A percentile compares a stretch with the other conserved stretches of the same genome.
phyloP scores from a whole-genome alignment of 1,140 invertebrate genomes.

The Diachasma alloeum region DNA sequence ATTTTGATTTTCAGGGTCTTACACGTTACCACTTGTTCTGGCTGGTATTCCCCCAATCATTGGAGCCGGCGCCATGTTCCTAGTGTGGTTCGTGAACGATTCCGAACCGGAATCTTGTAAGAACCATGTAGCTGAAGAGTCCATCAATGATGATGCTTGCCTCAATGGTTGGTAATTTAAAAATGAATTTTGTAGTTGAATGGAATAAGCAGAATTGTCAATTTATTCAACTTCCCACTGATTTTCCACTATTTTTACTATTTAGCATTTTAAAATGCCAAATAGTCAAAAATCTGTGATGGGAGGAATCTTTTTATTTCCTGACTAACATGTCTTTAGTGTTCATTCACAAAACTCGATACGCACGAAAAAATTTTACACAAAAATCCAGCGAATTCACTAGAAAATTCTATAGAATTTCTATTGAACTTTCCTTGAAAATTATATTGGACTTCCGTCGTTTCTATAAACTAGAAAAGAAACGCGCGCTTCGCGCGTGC shows the following conservation, averaged over 20 bases:
- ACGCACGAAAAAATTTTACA: too few relatives aligned
- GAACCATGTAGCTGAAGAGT: slow-evolving; percentile 9
- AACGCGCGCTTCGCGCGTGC: too few relatives aligned
- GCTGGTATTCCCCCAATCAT: slow-evolving; percentile 86
- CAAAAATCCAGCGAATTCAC: too few relatives aligned
- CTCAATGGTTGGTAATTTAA: slow-evolving; percentile 26
- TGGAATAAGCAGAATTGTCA: not conserved
- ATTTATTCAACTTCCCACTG: not conserved
- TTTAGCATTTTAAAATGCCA: too few relatives aligned
- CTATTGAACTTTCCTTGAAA: too few relatives aligned
- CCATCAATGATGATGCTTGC: not conserved
- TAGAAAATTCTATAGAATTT: too few relatives aligned
- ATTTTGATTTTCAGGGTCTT: slow-evolving; percentile 70
- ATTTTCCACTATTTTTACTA: not conserved
- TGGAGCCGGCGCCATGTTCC: slow-evolving; percentile 79
- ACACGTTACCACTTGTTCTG: slow-evolving; percentile 80
- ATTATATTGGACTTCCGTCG: too few relatives aligned
- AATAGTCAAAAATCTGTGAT: too few relatives aligned
- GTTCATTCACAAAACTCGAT: too few relatives aligned
- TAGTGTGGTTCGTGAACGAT: slow-evolving; percentile 71
- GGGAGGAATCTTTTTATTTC: too few relatives aligned
- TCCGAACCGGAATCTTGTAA: slow-evolving; percentile 34
- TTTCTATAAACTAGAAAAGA: too few relatives aligned
- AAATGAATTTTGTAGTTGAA: not conserved
- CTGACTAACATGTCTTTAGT: too few relatives aligned